Evolutionary conservation across 1,140 invertebrate species (phyloP), one percentile per base, ranked within the genome.

Genomic region (Heliconius congener): DNA sequence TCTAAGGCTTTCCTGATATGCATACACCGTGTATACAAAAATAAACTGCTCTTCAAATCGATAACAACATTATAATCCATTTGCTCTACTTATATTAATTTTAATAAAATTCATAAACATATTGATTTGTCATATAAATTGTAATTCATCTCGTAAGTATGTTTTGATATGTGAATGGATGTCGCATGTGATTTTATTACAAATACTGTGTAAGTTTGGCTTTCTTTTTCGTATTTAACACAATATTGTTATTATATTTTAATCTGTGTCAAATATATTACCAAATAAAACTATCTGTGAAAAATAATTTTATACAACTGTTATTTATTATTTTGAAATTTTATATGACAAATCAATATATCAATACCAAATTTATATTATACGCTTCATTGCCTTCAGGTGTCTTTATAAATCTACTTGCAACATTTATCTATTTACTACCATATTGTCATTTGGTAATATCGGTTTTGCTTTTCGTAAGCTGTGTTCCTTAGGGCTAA

Each of bases 1-100:
- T 81, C 74, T 92, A 94, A 94, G 91, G 92, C 92, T 86, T 85
- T 79, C 85, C 79, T 94, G 92, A 94, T 94, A 94, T 94, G 92
- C 85, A 87, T 87, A 89, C 88, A 86, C 83, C 75, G 79, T 81
- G 87, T 90, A 86, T 94, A 93, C 86, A 94, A 94, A 94, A 94
- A 94, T 94, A 94, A 92, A 93, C 87, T 81, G 78, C 87, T 93
- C 84, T 92, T 84, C 79, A 88, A 88, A 86, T 89, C 81, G 30
- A 84, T 85, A 88, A 91, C 89, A 94, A 89, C 82, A 85, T 87
- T 85, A 84, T 88, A 87, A 85, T 87, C 82, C 81, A 83, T 86
- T 71, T 80, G 79, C 50, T 80, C 37, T 66, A 77, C 55, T 66
- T 30, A 27, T 34, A 72, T 60, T 79, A 42, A 76, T 23, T 66